phyloP scores from a whole-genome alignment of 2,888 invertebrate genomes.

The Magallana nippona region DNA sequence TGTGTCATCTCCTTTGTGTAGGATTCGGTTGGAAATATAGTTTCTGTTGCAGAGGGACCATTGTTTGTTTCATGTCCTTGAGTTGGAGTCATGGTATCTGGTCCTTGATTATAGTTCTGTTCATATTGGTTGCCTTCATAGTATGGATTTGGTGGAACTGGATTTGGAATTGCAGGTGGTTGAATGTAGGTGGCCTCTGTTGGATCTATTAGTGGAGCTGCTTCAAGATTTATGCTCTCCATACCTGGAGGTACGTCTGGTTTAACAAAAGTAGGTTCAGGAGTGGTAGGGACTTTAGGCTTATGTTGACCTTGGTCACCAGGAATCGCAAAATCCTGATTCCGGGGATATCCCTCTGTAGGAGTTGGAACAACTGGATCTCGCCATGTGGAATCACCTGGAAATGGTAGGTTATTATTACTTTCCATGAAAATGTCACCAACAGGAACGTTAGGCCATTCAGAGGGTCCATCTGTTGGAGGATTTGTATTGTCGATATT shows the following conservation, averaged over 20 bases:
- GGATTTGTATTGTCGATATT: background rate
- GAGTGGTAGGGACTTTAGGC: background rate
- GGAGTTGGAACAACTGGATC: background rate
- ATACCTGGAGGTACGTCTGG: background rate
- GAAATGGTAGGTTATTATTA: background rate
- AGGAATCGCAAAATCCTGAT: too few relatives aligned
- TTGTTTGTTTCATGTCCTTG: too few relatives aligned
- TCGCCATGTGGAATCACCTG: background rate
- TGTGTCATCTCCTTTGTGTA: too few relatives aligned
- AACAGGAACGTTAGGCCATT: background rate
- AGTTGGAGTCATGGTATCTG: too few relatives aligned
- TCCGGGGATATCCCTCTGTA: too few relatives aligned
- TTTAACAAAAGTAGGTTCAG: background rate
- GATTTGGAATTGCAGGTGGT: background rate
- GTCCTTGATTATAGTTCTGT: too few relatives aligned
- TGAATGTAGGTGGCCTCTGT: background rate
- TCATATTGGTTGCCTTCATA: too few relatives aligned
- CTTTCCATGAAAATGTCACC: background rate
- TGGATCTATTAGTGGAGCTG: background rate
- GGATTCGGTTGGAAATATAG: too few relatives aligned
- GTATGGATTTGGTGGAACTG: too few relatives aligned
- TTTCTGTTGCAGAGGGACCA: too few relatives aligned
- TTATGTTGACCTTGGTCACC: background rate
- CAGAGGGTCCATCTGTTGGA: background rate
- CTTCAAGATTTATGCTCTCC: background rate